Evolutionary conservation across 2,113 vertebrate species (phyloP).

Genomic region (Mandrillus leucophaeus): DNA sequence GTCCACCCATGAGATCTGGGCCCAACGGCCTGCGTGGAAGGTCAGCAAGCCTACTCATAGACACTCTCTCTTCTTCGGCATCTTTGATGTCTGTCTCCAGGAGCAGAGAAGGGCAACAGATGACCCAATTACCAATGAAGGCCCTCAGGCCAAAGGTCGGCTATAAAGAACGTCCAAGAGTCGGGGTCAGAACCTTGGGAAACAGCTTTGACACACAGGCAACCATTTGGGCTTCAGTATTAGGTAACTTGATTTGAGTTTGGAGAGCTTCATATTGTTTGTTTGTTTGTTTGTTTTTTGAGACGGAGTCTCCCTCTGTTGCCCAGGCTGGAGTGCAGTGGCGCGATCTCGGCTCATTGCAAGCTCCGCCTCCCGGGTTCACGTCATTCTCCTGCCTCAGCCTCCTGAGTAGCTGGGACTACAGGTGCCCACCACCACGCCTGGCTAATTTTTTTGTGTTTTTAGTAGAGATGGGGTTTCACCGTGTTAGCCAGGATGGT

Average conservation of each 20-base stretch:
- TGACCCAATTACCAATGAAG: neutral
- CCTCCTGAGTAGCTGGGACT: no score
- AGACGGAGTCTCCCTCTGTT: no score
- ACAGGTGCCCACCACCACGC: rapidly evolving
- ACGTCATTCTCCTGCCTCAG: no score
- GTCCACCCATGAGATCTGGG: neutral
- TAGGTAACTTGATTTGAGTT: neutral
- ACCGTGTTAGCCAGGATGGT: no score
- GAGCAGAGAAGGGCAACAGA: neutral
- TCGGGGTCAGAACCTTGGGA: neutral
- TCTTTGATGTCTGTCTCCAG: neutral
- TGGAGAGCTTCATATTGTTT: neutral
- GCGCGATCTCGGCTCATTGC: no score
- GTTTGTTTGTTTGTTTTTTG: no score
- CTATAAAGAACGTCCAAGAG: neutral
- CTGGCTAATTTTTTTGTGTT: no score
- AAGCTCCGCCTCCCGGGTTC: no score
- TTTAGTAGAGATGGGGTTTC: no score
- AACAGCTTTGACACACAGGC: neutral
- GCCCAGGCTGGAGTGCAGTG: no score
- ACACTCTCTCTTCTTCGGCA: neutral
- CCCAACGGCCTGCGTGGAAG: rapidly evolving
- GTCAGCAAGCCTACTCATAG: neutral
- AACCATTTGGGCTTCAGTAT: neutral
- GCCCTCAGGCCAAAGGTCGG: neutral